phyloP scores from a whole-genome alignment of 1,140 invertebrate species.

The Leptopilina clavipes region DNA sequence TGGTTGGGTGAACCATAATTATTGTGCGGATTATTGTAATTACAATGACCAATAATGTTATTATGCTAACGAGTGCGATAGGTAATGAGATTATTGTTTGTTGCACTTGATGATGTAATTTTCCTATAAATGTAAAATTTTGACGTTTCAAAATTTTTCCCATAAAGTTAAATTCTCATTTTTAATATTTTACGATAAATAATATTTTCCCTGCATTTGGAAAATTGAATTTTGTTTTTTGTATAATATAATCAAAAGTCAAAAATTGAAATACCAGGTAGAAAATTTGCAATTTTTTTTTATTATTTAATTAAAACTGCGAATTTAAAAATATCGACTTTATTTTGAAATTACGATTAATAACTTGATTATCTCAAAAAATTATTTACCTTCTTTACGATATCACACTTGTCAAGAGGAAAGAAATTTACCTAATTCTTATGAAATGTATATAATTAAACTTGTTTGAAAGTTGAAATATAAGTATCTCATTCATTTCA shows the following conservation, averaged over 20 bases:
- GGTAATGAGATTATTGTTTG: not conserved
- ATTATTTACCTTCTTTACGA: constrained; percentile 12
- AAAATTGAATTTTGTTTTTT: too few species aligned
- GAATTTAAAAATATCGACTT: not conserved
- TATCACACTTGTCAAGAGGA: not conserved
- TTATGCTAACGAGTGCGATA: constrained; percentile 14
- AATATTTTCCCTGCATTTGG: too few species aligned
- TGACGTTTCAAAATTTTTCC: too few species aligned
- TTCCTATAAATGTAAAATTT: too few species aligned
- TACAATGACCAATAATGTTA: constrained; percentile 10
- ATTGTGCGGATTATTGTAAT: not conserved
- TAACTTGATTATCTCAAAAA: constrained; percentile 6
- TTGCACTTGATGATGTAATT: not conserved
- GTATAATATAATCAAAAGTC: too few species aligned
- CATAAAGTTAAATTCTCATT: too few species aligned
- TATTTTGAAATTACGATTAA: not conserved
- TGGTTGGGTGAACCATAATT: constrained; percentile 19
- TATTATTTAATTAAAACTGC: too few species aligned
- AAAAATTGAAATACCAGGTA: too few species aligned
- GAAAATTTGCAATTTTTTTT: too few species aligned
- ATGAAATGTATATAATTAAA: constrained; percentile 6
- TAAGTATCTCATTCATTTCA: constrained; percentile 9
- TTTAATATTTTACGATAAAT: too few species aligned
- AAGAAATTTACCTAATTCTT: not conserved
- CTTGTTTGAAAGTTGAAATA: constrained; percentile 28